phyloP scores from a whole-genome alignment of 2,888 invertebrate species.

The Drosophila borealis region DNA sequence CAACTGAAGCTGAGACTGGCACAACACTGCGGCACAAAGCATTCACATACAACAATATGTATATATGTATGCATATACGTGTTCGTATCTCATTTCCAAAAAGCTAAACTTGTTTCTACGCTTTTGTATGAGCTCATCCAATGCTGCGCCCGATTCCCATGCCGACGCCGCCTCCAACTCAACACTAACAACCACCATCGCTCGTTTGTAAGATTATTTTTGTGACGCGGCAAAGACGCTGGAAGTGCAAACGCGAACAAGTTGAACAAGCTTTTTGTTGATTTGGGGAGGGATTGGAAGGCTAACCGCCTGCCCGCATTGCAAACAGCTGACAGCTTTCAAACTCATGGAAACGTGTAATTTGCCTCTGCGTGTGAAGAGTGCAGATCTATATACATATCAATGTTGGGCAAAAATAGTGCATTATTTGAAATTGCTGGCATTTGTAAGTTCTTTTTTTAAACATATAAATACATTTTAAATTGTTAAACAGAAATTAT shows the following conservation, averaged over 20 bases:
- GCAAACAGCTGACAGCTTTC: constrained; percentile 50
- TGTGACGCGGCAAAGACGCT: constrained; percentile 67
- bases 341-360: constrained; percentile 8
- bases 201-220: constrained; percentile 40
- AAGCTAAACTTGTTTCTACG: constrained; percentile 75
- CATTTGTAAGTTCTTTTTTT: constrained; percentile 37
- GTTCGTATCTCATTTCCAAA: constrained; percentile 64
- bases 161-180: constrained; percentile 25
- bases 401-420: constrained; percentile 10
- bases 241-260: constrained; percentile 59
- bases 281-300: constrained; percentile 55
- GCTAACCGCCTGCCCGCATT: constrained; percentile 35
- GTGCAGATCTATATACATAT: constrained; percentile 24
- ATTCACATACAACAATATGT: constrained; percentile 1
- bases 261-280: constrained; percentile 50
- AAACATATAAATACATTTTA: neutral
- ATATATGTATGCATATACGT: constrained; percentile 2
- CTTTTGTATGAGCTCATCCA: constrained; percentile 76
- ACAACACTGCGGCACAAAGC: constrained; percentile 52
- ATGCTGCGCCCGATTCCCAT: constrained; percentile 44
- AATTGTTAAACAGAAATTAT: no score
- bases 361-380: constrained; percentile 32
- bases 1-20: constrained; percentile 64
- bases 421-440: constrained; percentile 12
- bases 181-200: constrained; percentile 24